These are phyloP conservation scores for Notothenia coriiceps DNA, from an alignment of 2,113 vertebrate species.

Conservation along the genomic window DNA sequence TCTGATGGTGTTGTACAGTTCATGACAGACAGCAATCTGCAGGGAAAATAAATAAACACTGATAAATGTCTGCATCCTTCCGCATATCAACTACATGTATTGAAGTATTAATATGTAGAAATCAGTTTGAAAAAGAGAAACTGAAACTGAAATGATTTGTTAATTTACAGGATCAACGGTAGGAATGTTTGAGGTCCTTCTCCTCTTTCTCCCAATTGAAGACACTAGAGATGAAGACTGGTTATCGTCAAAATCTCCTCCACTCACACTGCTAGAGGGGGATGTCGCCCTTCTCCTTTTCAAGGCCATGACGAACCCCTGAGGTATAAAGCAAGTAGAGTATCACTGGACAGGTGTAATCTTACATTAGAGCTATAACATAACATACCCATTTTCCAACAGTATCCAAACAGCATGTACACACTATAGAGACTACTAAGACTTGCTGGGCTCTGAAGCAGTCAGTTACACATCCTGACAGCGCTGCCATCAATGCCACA, in stretches of 20 bases:
- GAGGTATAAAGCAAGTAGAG: slow-evolving; percentile 22
- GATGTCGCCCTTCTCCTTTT: slow-evolving; percentile 97
- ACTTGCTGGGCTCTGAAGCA: background rate
- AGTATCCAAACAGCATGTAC: background rate
- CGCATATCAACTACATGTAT: background rate
- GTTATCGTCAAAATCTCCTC: slow-evolving; percentile 96
- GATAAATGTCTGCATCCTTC: slow-evolving; percentile 1
- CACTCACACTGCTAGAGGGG: slow-evolving; percentile 96
- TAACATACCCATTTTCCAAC: background rate
- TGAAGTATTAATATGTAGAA: background rate
- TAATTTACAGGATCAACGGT: slow-evolving; percentile 98
- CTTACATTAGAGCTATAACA: background rate
- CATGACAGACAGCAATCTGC: slow-evolving; percentile 98
- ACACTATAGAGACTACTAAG: background rate
- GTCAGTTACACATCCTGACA: background rate
- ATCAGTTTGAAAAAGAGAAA: background rate
- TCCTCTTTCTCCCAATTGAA: slow-evolving; percentile 93
- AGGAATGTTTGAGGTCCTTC: slow-evolving; percentile 93
- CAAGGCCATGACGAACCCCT: slow-evolving; percentile 90
- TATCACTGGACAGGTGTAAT: background rate
- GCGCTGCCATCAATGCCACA: background rate
- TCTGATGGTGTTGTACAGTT: slow-evolving; percentile 96
- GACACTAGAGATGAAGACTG: slow-evolving; percentile 90
- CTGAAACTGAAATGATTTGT: slow-evolving; percentile 56
- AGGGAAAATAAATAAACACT: slow-evolving; percentile 35